phyloP scores from a whole-genome alignment of 2,888 invertebrate genomes.

The Eulithis prunata region DNA sequence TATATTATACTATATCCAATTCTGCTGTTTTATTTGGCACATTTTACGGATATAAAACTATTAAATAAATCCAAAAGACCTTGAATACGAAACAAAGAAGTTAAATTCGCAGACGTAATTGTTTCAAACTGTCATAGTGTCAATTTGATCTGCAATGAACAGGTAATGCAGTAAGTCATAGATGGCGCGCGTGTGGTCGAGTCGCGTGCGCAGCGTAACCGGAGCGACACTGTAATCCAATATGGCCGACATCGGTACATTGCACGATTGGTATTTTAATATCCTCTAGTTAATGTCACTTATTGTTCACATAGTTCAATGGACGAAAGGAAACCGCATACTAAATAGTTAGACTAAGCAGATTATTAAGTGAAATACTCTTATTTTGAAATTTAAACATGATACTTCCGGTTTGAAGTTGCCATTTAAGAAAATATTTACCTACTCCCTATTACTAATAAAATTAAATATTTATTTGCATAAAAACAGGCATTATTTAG shows the following conservation, averaged over 20 bases:
- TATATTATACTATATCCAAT: no score
- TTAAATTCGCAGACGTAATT: conserved; percentile 1
- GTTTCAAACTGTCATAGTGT: conserved; percentile 34
- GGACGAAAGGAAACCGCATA: conserved; percentile 63
- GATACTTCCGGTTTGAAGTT: no score
- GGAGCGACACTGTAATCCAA: conserved; percentile 83
- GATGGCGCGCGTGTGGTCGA: conserved; percentile 82
- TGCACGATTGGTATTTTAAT: conserved; percentile 82
- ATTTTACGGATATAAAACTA: no score
- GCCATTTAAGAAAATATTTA: no score
- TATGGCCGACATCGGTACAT: conserved; percentile 79
- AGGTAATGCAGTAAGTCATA: conserved; percentile 60
- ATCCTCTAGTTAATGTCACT: conserved; percentile 76
- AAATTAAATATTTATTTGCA: no score
- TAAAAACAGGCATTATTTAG: no score
- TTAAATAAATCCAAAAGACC: no score
- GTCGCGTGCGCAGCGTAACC: conserved; percentile 81
- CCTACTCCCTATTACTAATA: no score
- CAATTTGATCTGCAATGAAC: conserved; percentile 48
- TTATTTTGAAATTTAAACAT: no score
- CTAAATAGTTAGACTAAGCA: neutral
- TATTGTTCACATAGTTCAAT: conserved; percentile 78
- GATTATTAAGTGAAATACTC: no score
- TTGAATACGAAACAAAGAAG: no score
- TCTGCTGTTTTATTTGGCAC: no score